phyloP scores from a whole-genome alignment of 2,888 invertebrate genomes.

The Branchellion lobata region DNA sequence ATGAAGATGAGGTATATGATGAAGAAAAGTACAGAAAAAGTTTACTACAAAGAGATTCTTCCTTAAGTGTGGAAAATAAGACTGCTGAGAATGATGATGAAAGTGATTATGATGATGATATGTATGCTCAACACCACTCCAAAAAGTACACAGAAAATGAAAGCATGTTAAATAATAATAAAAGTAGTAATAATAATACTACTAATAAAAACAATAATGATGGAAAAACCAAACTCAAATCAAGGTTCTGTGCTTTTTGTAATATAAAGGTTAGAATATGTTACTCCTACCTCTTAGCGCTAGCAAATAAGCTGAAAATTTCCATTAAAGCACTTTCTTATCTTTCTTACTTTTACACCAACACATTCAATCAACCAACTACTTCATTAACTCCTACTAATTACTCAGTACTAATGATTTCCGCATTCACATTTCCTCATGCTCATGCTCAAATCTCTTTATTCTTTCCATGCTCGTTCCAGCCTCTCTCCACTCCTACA shows the following conservation, averaged over 20 bases:
- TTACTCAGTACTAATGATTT: not conserved
- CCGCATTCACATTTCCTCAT: not conserved
- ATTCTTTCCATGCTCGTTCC: not conserved
- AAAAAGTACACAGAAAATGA: not conserved
- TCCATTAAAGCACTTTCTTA: not conserved
- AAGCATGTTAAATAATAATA: constrained; percentile 3
- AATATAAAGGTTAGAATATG: constrained; percentile 47
- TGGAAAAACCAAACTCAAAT: constrained; percentile 26
- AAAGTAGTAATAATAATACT: not conserved
- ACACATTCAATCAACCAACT: not conserved
- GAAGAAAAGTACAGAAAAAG: not conserved
- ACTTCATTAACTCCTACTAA: not conserved
- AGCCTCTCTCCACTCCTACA: constrained; percentile 7
- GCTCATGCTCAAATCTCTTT: not conserved
- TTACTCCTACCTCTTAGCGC: not conserved
- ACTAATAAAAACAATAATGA: not conserved
- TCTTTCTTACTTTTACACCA: not conserved
- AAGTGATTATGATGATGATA: not conserved
- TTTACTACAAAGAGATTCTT: not conserved
- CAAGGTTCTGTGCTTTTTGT: constrained; percentile 53
- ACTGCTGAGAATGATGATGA: not conserved
- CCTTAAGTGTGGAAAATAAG: too few relatives aligned
- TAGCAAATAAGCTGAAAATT: not conserved
- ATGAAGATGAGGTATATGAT: not conserved
- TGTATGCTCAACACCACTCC: not conserved